Percentiles rank a stretch among this genome's conserved stretches.
Conservation (phyloP, 1,140 invertebrate species). For the Drosophila paulistorum region DNA sequence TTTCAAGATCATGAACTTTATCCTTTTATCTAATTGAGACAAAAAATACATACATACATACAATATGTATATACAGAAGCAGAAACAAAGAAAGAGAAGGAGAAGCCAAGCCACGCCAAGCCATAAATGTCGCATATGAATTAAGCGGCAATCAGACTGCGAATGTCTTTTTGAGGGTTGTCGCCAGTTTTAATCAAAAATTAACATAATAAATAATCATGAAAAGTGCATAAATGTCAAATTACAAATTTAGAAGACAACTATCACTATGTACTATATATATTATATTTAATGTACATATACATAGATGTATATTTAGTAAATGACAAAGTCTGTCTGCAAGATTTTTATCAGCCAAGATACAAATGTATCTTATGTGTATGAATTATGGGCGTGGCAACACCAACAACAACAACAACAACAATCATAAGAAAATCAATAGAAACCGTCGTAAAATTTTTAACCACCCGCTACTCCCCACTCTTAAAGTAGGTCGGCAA, state of each 20-base stretch:
- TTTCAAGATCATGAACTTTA: slow-evolving; percentile 35
- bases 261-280: background rate
- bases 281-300: background rate
- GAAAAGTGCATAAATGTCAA: slow-evolving; percentile 69
- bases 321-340: background rate
- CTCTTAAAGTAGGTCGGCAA: slow-evolving; percentile 41
- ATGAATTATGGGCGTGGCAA: slow-evolving; percentile 33
- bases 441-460: background rate
- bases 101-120: background rate
- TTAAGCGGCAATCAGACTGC: slow-evolving; percentile 29
- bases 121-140: slow-evolving; percentile 46
- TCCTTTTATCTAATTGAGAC: slow-evolving; percentile 24
- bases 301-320: background rate
- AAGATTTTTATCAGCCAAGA: slow-evolving; percentile 7
- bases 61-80: background rate
- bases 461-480: slow-evolving; percentile 8
- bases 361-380: slow-evolving; percentile 19
- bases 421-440: slow-evolving; percentile 7
- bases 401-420: slow-evolving; percentile 25
- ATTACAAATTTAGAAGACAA: slow-evolving; percentile 61
- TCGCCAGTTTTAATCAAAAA: slow-evolving; percentile 62
- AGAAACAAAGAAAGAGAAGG: slow-evolving; percentile 1
- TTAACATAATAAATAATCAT: slow-evolving; percentile 73
- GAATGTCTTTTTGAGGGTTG: slow-evolving; percentile 3
- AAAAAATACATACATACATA: background rate